Evolutionary conservation across 2,888 invertebrate species (phyloP), one percentile per base, ranked within the genome.

Genomic region (Apamea anceps): DNA sequence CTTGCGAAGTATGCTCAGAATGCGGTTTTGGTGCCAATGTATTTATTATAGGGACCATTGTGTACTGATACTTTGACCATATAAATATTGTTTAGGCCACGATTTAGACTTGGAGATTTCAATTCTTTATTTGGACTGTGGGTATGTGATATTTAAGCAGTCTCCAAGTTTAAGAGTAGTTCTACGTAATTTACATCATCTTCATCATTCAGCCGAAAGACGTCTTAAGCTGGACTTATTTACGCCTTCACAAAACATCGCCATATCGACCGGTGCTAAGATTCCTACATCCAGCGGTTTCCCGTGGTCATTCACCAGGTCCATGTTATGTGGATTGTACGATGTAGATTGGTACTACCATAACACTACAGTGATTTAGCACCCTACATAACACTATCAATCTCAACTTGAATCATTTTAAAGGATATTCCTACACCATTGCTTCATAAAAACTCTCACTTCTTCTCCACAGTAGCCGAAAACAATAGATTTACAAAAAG

Each of bases 1-100:
- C 74, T 80, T 51, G 72, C 72, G 79, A 87, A 87, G 37, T 62
- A 84, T 77, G 81, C 48, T 18, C 54, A 73, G 76, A 79, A 87
- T 86, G 87, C 72, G 77, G 75, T 75, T 78, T 70, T 13, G 48
- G 63, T 82, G 82, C 71, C 86, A 74, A 71, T 74, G 73, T 74
- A 82, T 85, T 72, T 75, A 74, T 83, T 54, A 66, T 72, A 32
- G 66, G 57, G 10, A 65, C 82, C 68, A 82, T 82, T 82, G 80
- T 82, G 51, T 80, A 79, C 42, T 71, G 62, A 42, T 82, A 85
- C 67, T 84, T 48, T 63, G 80, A 79, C 72, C 80, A 85, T 85
- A 85, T 82, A 65, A 80, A 82, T 82, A 70, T 65, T 65, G 67
- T 68, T 71, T 62, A n/a, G 80, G 42, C 25, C 71, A 62, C 65